phyloP scores from a whole-genome alignment of 1,140 invertebrate species.

The Heliconius eleuchia region DNA sequence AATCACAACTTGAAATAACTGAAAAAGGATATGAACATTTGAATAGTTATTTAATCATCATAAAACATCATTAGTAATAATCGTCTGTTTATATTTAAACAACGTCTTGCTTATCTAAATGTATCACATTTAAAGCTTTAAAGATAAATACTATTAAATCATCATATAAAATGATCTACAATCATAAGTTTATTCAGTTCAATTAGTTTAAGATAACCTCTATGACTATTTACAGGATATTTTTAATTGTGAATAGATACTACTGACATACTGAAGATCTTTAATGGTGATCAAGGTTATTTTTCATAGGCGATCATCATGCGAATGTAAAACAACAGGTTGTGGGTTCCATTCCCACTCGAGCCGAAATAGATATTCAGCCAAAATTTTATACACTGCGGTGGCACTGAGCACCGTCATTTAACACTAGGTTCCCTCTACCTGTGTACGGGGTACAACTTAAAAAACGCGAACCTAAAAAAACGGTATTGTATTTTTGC shows the following conservation, averaged over 20 bases:
- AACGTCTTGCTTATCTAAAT: neutral
- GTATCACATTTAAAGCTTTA: neutral
- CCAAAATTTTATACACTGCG: too few relatives aligned
- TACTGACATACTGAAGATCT: neutral
- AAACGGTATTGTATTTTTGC: too few relatives aligned
- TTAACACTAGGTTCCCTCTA: too few relatives aligned
- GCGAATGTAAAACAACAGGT: too few relatives aligned
- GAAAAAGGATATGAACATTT: neutral
- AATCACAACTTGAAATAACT: neutral
- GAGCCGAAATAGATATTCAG: too few relatives aligned
- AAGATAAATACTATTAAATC: neutral
- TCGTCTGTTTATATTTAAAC: neutral
- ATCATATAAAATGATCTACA: neutral
- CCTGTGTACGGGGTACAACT: too few relatives aligned
- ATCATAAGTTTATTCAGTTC: slow-evolving; percentile 3
- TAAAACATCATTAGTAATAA: neutral
- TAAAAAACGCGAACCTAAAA: too few relatives aligned
- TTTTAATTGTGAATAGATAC: neutral
- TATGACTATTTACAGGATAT: neutral
- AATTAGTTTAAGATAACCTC: slow-evolving; percentile 15
- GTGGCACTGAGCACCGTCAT: too few relatives aligned
- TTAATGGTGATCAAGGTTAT: neutral
- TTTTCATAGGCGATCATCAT: too few relatives aligned
- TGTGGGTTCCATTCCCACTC: too few relatives aligned
- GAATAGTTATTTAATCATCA: neutral